Evolutionary conservation across 2,113 vertebrate genomes (phyloP).

Genomic region (Hippocampus barbouri): DNA sequence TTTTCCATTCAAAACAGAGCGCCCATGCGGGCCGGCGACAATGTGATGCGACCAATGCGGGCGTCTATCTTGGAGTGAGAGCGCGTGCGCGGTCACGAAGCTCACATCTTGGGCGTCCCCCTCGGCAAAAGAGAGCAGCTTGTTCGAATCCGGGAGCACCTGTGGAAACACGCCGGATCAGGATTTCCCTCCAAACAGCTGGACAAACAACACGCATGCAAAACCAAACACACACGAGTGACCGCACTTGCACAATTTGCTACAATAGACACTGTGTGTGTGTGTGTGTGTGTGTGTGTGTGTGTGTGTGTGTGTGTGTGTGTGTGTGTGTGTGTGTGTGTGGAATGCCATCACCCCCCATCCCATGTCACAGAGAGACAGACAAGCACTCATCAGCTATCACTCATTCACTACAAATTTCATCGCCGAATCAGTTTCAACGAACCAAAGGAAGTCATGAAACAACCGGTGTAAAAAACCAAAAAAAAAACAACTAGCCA

Average conservation of each 20-base stretch:
- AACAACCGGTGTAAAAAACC: not conserved
- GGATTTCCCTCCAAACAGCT: conserved; percentile 76
- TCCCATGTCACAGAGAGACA: not conserved
- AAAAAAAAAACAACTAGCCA: not conserved
- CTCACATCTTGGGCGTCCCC: conserved; percentile 18
- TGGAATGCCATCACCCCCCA: too few species aligned
- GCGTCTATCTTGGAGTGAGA: not conserved
- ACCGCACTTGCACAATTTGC: not conserved
- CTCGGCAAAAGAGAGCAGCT: conserved; percentile 34
- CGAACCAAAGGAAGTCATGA: not conserved
- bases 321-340: too few species aligned
- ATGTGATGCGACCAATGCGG: not conserved
- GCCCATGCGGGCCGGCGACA: conserved; percentile 60
- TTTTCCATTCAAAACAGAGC: conserved; percentile 29
- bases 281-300: too few species aligned
- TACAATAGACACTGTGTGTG: not conserved
- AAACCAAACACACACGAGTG: conserved; percentile 10
- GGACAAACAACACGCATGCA: conserved; percentile 63
- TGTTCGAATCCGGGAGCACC: conserved; percentile 73
- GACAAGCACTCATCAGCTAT: not conserved
- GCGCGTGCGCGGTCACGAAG: not conserved
- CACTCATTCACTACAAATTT: not conserved
- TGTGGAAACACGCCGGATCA: conserved; percentile 74
- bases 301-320: too few species aligned
- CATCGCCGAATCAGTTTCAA: not conserved